Conservation (phyloP, 2,888 invertebrate genomes). For the Athripsodes cinereus region DNA sequence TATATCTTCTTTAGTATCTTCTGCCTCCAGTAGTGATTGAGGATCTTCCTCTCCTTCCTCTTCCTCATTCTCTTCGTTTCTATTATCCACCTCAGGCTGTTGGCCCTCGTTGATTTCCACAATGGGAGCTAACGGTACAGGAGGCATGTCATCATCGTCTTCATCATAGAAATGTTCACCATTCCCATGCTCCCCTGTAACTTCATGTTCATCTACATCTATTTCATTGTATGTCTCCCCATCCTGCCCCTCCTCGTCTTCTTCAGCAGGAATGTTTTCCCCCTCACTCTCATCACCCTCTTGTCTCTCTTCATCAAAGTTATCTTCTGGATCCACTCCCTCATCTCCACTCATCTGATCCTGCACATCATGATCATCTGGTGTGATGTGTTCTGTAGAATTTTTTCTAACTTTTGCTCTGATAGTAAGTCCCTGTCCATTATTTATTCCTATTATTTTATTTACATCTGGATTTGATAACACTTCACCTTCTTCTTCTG, state of each 20-base stretch:
- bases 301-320: conserved; percentile 20
- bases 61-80: conserved; percentile 29
- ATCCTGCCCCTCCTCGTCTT: conserved; percentile 30
- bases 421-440: conserved; percentile 9
- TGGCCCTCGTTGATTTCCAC: conserved; percentile 43
- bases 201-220: conserved; percentile 1
- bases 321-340: background rate
- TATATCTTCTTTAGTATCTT: conserved; percentile 8
- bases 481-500: conserved; percentile 49
- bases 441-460: conserved; percentile 25
- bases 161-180: conserved; percentile 14
- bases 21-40: background rate
- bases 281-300: conserved; percentile 12
- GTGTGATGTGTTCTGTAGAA: background rate
- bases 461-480: conserved; percentile 32
- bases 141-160: conserved; percentile 38
- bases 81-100: conserved; percentile 23
- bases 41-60: conserved; percentile 2
- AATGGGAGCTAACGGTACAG: conserved; percentile 38
- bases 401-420: conserved; percentile 3
- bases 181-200: conserved; percentile 5
- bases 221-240: conserved; percentile 32
- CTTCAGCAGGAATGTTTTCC: conserved; percentile 6
- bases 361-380: conserved; percentile 5
- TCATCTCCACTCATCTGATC: conserved; percentile 9